phyloP scores from a whole-genome alignment of 2,888 invertebrate species.

The Phorcus lineatus region DNA sequence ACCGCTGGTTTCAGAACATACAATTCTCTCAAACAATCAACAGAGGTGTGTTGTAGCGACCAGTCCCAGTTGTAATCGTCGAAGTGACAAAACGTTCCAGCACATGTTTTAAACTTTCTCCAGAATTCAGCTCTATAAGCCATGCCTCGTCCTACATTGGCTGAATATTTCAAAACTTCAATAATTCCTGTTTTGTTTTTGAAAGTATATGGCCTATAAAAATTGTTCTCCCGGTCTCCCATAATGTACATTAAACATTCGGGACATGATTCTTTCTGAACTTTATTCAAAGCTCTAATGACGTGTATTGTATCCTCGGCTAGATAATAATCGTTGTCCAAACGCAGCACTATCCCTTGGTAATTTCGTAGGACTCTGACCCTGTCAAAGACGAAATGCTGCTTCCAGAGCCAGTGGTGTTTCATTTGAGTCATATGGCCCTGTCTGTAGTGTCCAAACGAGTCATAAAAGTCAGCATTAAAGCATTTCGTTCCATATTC shows the following conservation, averaged over 20 bases:
- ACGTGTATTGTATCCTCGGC: background rate
- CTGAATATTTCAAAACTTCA: background rate
- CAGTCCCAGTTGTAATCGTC: constrained; percentile 30
- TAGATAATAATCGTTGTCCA: constrained; percentile 28
- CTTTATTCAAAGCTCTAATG: background rate
- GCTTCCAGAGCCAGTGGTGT: constrained; percentile 29
- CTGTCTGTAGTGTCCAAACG: constrained; percentile 22
- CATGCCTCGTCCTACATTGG: constrained; percentile 21
- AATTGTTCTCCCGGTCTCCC: constrained; percentile 1
- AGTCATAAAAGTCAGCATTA: constrained; percentile 5
- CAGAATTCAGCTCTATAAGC: constrained; percentile 19
- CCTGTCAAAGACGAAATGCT: constrained; percentile 20
- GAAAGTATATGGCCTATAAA: background rate
- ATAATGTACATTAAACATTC: constrained; percentile 16
- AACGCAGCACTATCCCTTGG: constrained; percentile 13
- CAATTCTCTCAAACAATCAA: background rate
- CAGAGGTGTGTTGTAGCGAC: background rate
- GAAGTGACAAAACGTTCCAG: background rate
- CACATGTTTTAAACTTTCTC: background rate
- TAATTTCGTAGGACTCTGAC: background rate
- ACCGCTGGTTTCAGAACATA: constrained; percentile 9
- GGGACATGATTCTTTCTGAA: background rate
- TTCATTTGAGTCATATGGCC: constrained; percentile 23
- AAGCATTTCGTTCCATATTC: background rate
- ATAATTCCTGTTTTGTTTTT: background rate